phyloP scores from a whole-genome alignment of 2,113 vertebrate genomes.

The Salminus brasiliensis region DNA sequence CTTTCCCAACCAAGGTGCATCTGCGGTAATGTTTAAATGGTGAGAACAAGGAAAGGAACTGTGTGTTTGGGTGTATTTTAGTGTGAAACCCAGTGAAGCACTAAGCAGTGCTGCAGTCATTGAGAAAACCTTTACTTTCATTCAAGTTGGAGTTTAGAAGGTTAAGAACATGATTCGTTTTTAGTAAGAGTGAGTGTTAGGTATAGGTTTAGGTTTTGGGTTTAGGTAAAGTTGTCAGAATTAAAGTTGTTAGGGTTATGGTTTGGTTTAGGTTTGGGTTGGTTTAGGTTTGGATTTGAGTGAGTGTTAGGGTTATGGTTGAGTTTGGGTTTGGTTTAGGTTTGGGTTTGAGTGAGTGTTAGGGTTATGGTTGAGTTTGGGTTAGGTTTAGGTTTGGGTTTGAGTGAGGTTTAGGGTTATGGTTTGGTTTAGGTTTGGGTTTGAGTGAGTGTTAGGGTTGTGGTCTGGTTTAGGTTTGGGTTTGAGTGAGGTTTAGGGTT shows the following conservation, averaged over 20 bases:
- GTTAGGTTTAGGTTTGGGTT: too few relatives aligned
- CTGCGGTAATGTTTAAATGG: not conserved
- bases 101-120: not conserved
- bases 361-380: too few relatives aligned
- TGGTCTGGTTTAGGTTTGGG: too few relatives aligned
- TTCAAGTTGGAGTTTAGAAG: not conserved
- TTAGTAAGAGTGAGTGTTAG: not conserved
- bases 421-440: too few relatives aligned
- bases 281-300: not conserved
- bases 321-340: not conserved
- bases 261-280: not conserved
- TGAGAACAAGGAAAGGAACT: slow-evolving; percentile 26
- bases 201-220: not conserved
- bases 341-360: not conserved
- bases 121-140: too few relatives aligned
- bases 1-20: slow-evolving; percentile 32
- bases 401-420: too few relatives aligned
- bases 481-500: too few relatives aligned
- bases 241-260: not conserved
- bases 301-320: not conserved
- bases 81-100: not conserved
- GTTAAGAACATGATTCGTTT: too few relatives aligned
- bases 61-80: not conserved
- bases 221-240: not conserved
- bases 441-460: too few relatives aligned